Evolutionary conservation across 1,140 invertebrate genomes (phyloP).

Genomic region (Probaryconus sp.): DNA sequence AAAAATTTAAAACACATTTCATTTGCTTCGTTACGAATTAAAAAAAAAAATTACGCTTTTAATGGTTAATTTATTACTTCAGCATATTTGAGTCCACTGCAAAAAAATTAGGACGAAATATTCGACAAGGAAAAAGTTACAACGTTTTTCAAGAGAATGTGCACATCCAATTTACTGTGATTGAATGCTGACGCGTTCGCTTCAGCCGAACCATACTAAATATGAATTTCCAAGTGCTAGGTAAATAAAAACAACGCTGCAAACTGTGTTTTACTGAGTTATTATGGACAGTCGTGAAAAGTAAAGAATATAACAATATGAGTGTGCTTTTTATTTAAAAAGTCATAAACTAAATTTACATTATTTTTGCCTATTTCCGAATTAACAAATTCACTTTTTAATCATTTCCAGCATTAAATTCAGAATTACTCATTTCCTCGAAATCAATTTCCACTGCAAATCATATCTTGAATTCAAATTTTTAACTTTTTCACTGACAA

Average conservation of each 20-base stretch:
- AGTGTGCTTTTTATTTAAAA: constrained; percentile 49
- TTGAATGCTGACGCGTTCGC: constrained; percentile 53
- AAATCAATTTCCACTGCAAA: no score
- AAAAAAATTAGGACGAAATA: constrained; percentile 47
- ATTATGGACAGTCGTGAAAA: constrained; percentile 53
- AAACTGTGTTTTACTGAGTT: constrained; percentile 56
- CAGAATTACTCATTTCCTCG: no score
- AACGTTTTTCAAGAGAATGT: constrained; percentile 52
- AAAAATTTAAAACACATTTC: no score
- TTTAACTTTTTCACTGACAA: no score
- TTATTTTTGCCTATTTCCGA: constrained; percentile 11
- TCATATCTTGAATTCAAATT: no score
- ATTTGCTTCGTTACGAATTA: no score
- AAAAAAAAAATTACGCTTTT: no score
- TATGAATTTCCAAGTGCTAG: constrained; percentile 59
- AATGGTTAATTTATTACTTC: no score
- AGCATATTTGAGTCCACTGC: constrained; percentile 27
- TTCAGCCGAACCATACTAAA: constrained; percentile 51
- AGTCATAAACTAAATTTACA: constrained; percentile 49
- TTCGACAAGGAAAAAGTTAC: constrained; percentile 37
- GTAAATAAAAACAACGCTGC: constrained; percentile 57
- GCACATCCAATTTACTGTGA: constrained; percentile 58
- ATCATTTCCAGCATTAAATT: no score
- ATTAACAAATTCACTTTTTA: no score
- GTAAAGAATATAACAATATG: constrained; percentile 41